Base-by-base conservation (phyloP, 2,888 invertebrate genomes). In the Dinocampus coccinellae region DNA sequence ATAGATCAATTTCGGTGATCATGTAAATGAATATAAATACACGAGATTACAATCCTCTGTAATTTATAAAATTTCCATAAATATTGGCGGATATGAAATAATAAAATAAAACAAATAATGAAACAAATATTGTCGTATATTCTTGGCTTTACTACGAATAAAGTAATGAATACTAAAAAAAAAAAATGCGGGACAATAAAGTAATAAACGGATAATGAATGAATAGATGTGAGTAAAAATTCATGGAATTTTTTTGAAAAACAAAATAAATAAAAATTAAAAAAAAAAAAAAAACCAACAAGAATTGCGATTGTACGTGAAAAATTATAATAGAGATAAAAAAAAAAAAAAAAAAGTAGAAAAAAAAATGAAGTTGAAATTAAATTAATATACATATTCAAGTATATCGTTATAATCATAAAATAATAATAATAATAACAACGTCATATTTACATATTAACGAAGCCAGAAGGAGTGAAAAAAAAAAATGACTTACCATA, bases 391-490 rank as follows among this genome's bases (percentile, higher is more conserved):
- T 24, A 69, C 33, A 67, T 67, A 69, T 22, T 61, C 55, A 61
- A 57, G 22, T 72, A 60, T 67, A 55, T 55, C 42, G 71, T 71
- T 73, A 69, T 70, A 69, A 26, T 66, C 63, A 58, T 73, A 68
- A 69, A 71, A 58, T n/a, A n/a, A n/a, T n/a, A n/a, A n/a, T n/a
- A n/a, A n/a, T n/a, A 29, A 61, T 42, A 72, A 68, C 16, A 47
- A 36, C 66, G 73, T 57, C 58, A 66, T 63, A 70, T 52, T 63
- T 52, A 67, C 42, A 42, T 61, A 61, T 22, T 42, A 39, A 24
- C 61, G 61, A 61, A 13, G 20, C 16, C 33, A 36, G 22, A n/a
- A n/a, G n/a, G n/a, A n/a, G 22, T 20, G 16, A 33, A 61, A 20
- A 61, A 39, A 34, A 20, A 36, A 39, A 61, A 11, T 33, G 2